Base-by-base conservation (phyloP, 2,113 vertebrate genomes). In the Psilopsiagon aymara region DNA sequence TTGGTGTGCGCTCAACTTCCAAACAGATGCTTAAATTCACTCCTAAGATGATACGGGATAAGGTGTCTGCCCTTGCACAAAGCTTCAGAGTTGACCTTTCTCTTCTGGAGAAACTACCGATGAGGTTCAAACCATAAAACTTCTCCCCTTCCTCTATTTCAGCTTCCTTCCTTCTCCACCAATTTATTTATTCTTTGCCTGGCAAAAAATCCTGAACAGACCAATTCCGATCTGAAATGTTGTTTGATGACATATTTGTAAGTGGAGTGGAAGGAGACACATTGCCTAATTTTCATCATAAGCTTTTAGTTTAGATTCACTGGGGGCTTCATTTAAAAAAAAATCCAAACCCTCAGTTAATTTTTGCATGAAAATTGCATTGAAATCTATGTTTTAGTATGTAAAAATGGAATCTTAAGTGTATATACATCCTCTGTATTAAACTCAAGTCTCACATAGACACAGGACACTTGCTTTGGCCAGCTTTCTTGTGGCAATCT, bases 11-110 rank as follows among this genome's bases (percentile, higher is more conserved):
- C 25, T 75, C 23, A 46, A 0, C 4, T 89, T 43, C 76, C 79
- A 59, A 27, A 39, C 0, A 63, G 9, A 37, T 18, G 31, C 14
- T 67, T 57, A 43, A 86, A 29, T 64, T 81, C 62, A 46, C 28
- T 63, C 24, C 15, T 29, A 2, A 46, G 16, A 13, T 21, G 13
- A 6, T 1, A 11, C 1, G 7, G 41, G 33, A 62, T 14, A 27
- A 60, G 1, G 12, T 63, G 3, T 14, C 44, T 35, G 28, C 29
- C 33, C 31, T 53, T 13, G 37, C 31, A 70, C 31, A 73, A 7
- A 35, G 46, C 31, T 55, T 47, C 59, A 53, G 13, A 10, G 17
- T 4, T 53, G 53, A 70, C 9, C 23, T 43, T 82, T 27, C 41
- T 25, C 28, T 59, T n/a, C 46, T 69, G 37, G 41, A n/a, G 15